A percentile compares a stretch with the other conserved stretches of the same genome.
phyloP scores from a whole-genome alignment of 23 tunicate genomes.

The Phallusia fumigata region DNA sequence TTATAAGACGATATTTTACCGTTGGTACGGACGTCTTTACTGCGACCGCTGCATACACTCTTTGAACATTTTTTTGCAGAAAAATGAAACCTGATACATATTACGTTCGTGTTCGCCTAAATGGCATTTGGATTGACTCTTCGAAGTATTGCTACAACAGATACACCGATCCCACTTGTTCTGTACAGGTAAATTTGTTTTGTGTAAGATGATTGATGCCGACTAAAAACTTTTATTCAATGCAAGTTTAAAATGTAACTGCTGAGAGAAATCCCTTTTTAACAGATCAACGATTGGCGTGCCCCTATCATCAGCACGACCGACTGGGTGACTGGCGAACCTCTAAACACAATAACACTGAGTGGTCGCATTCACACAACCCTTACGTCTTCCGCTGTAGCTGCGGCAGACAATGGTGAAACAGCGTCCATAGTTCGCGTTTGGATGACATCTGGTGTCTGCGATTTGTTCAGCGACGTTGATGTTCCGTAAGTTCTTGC shows the following conservation, averaged over 20 bases:
- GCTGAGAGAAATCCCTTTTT: not conserved
- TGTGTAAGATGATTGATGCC: not conserved
- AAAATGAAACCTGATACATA: slow-evolving; percentile 35
- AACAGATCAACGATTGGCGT: not conserved
- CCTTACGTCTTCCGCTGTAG: slow-evolving; percentile 23
- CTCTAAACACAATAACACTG: slow-evolving; percentile 4
- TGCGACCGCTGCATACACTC: not conserved
- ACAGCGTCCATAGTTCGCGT: slow-evolving; percentile 14
- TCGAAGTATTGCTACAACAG: slow-evolving; percentile 21
- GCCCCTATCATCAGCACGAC: slow-evolving; percentile 10
- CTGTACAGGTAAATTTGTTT: not conserved
- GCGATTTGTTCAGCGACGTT: slow-evolving; percentile 15
- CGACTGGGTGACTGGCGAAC: not conserved
- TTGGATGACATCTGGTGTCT: slow-evolving; percentile 25
- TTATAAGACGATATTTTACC: no score
- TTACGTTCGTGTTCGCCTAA: slow-evolving; percentile 23
- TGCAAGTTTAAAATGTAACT: not conserved
- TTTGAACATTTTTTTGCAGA: slow-evolving; percentile 20
- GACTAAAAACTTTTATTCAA: not conserved
- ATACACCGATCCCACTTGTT: slow-evolving; percentile 11
- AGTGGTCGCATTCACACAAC: slow-evolving; percentile 35
- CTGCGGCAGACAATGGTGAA: slow-evolving; percentile 27
- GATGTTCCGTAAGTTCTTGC: slow-evolving; percentile 18
- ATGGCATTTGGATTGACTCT: slow-evolving; percentile 28
- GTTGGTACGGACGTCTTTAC: no score